A percentile compares a stretch with the other conserved stretches of the same genome.
These are phyloP conservation scores for Anguilla obscura DNA, from an alignment of 2,797 vertebrate genomes.

Conservation along the genomic window DNA sequence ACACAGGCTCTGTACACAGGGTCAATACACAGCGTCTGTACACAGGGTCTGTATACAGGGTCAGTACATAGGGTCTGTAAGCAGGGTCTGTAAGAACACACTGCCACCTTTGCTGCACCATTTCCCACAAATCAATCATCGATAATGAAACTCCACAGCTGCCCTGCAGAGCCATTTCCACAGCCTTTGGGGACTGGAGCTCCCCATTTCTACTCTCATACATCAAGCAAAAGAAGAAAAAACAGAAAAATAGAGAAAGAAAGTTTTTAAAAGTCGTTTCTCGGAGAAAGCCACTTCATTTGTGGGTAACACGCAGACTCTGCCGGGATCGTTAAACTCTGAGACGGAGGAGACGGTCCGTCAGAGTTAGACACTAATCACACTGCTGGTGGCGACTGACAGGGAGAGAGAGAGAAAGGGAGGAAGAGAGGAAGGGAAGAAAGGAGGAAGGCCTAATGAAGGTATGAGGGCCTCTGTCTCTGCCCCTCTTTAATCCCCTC, in stretches of 20 bases:
- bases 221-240: not conserved
- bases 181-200: not conserved
- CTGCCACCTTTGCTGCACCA: not conserved
- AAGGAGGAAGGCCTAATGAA: conserved; percentile 1
- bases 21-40: too few relatives aligned
- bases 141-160: not conserved
- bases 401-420: not conserved
- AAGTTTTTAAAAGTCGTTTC: not conserved
- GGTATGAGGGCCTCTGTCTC: not conserved
- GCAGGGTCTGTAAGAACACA: not conserved
- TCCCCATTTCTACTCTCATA: conserved; percentile 9
- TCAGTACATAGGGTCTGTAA: too few relatives aligned
- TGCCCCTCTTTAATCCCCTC: conserved; percentile 27
- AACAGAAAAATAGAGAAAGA: not conserved
- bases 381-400: not conserved
- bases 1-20: too few relatives aligned
- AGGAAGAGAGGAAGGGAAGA: not conserved
- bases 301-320: conserved; percentile 15
- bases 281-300: not conserved
- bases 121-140: not conserved
- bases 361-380: conserved; percentile 28
- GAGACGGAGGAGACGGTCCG: not conserved
- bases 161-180: not conserved
- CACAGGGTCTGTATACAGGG: too few relatives aligned
- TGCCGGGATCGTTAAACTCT: conserved; percentile 35